phyloP scores from a whole-genome alignment of 1,140 invertebrate genomes.

The Magallana ariakensis region DNA sequence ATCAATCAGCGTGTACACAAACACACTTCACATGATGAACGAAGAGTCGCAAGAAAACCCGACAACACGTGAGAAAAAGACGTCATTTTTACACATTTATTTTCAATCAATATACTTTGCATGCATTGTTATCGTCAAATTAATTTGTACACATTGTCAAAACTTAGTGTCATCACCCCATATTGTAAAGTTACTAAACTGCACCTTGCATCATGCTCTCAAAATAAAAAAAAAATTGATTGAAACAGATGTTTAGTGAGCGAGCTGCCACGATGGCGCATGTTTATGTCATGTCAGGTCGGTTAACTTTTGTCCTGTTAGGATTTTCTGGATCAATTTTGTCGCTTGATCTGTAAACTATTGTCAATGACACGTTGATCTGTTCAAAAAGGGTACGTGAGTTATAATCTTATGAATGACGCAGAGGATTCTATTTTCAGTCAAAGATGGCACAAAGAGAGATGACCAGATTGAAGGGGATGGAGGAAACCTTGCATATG shows the following conservation, averaged over 20 bases:
- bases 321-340: background rate
- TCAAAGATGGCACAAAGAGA: background rate
- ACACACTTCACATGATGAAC: conserved; percentile 1
- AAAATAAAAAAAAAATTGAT: background rate
- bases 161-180: background rate
- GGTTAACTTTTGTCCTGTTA: background rate
- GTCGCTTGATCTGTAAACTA: background rate
- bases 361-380: background rate
- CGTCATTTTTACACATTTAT: background rate
- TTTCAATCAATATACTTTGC: background rate
- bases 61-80: conserved; percentile 1
- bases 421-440: background rate
- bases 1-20: background rate
- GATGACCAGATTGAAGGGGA: background rate
- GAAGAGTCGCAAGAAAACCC: conserved; percentile 1
- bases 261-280: background rate
- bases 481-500: background rate
- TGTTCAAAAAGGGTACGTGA: background rate
- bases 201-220: conserved; percentile 6
- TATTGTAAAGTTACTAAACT: background rate
- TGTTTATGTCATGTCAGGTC: background rate
- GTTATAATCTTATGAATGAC: background rate
- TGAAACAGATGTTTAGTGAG: background rate
- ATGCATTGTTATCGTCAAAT: background rate
- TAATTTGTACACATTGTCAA: background rate